Percentiles rank a stretch among this genome's conserved stretches.
Evolutionary conservation across 1,140 invertebrate species (phyloP).

Genomic region (Theocolax elegans): DNA sequence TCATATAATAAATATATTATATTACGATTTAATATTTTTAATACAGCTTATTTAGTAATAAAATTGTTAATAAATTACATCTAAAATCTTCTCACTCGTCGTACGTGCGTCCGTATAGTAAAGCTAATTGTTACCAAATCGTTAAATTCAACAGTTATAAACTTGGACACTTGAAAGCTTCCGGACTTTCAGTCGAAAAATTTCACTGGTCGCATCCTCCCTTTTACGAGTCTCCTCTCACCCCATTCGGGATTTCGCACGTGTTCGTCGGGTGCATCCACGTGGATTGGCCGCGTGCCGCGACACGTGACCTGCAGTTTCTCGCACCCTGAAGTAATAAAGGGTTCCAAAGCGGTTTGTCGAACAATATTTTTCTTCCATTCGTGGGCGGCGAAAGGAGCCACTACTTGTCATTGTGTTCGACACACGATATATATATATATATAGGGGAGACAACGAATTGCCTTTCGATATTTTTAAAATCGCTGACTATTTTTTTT

Average conservation of each 20-base stretch:
- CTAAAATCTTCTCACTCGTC: too few species aligned
- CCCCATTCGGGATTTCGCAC: slow-evolving; percentile 6
- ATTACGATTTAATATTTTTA: too few species aligned
- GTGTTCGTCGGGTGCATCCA: slow-evolving; percentile 28
- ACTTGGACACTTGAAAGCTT: too few species aligned
- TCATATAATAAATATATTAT: too few species aligned
- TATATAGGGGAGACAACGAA: not conserved
- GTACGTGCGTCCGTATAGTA: too few species aligned
- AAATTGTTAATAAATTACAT: too few species aligned
- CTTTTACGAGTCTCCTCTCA: slow-evolving; percentile 5
- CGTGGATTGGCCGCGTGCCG: slow-evolving; percentile 50
- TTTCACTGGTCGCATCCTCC: not conserved
- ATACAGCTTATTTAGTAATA: too few species aligned
- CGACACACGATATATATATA: not conserved
- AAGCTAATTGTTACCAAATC: too few species aligned
- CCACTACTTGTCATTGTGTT: slow-evolving; percentile 13
- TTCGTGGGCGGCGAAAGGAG: slow-evolving; percentile 22
- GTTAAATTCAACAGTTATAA: too few species aligned
- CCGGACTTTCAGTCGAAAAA: too few species aligned
- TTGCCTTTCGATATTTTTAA: slow-evolving; percentile 2
- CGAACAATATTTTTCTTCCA: slow-evolving; percentile 56
- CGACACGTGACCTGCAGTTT: slow-evolving; percentile 29
- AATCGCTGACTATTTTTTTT: not conserved
- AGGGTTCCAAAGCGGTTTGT: slow-evolving; percentile 41
- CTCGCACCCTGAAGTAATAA: slow-evolving; percentile 31